These are phyloP conservation scores for Cladopsammia gracilis DNA, from an alignment of 64 coral and sea anemone genomes.

Conservation along the genomic window DNA sequence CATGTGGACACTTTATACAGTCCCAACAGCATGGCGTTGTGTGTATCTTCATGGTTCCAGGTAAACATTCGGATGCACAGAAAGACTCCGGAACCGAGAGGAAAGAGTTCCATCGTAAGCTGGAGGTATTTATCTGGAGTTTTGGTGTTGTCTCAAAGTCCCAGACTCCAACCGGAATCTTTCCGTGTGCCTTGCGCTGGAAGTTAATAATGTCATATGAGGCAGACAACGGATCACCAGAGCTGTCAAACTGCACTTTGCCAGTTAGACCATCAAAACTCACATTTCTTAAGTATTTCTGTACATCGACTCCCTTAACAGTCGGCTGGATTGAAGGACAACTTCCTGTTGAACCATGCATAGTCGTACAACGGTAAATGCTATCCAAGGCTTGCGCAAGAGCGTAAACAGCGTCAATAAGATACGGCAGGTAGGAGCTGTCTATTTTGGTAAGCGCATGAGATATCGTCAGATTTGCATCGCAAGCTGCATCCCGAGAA, in stretches of 20 bases:
- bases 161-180: slow-evolving; percentile 27
- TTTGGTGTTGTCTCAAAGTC: neutral
- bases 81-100: slow-evolving; percentile 25
- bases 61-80: slow-evolving; percentile 59
- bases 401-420: slow-evolving; percentile 79
- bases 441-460: slow-evolving; percentile 39
- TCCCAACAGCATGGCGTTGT: slow-evolving; percentile 74
- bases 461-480: neutral
- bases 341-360: neutral
- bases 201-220: slow-evolving; percentile 28
- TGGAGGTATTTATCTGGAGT: slow-evolving; percentile 24
- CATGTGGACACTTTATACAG: slow-evolving; percentile 57
- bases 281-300: slow-evolving; percentile 44
- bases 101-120: slow-evolving; percentile 39
- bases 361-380: slow-evolving; percentile 46
- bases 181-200: neutral
- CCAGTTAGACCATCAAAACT: slow-evolving; percentile 54
- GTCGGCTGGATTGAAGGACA: slow-evolving; percentile 47
- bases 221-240: slow-evolving; percentile 32
- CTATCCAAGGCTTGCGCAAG: slow-evolving; percentile 65
- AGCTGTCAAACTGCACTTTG: slow-evolving; percentile 33
- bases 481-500: slow-evolving; percentile 16
- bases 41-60: slow-evolving; percentile 51
- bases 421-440: slow-evolving; percentile 52
- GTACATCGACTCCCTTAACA: slow-evolving; percentile 48